Evolutionary conservation across 2,797 vertebrate genomes (phyloP).

Genomic region (Hylomyscus alleni): DNA sequence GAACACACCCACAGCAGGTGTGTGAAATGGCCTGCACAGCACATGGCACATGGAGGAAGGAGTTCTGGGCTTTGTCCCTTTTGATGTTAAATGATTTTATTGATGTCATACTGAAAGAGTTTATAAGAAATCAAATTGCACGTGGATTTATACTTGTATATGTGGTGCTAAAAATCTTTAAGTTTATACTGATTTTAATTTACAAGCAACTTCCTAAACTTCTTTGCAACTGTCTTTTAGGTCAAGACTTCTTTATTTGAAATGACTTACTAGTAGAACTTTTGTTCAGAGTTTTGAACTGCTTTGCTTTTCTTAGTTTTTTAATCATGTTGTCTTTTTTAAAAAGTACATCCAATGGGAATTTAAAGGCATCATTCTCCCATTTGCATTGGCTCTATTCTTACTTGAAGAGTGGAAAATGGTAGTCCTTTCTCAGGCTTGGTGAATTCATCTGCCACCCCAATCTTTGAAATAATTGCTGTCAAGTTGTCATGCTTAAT

Average conservation of each 20-base stretch:
- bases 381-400: neutral
- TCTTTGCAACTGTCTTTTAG: conserved; percentile 66
- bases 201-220: conserved; percentile 75
- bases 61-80: conserved; percentile 74
- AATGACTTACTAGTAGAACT: conserved; percentile 8
- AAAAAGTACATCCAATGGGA: neutral
- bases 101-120: conserved; percentile 69
- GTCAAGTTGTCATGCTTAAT: conserved; percentile 41
- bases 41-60: conserved; percentile 68
- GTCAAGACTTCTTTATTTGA: conserved; percentile 57
- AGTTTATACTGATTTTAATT: conserved; percentile 77
- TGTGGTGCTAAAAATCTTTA: conserved; percentile 70
- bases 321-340: neutral
- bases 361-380: conserved; percentile 37
- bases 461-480: conserved; percentile 51
- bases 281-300: conserved; percentile 28
- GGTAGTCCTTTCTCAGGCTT: neutral
- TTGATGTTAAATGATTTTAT: conserved; percentile 84
- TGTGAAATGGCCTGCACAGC: conserved; percentile 62
- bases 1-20: conserved; percentile 84
- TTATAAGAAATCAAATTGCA: conserved; percentile 80
- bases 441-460: neutral
- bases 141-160: conserved; percentile 63
- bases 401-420: neutral
- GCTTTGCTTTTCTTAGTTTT: conserved; percentile 15